These are phyloP conservation scores for Diarsia rubi DNA, from an alignment of 2,888 invertebrate species.

Conservation along the genomic window DNA sequence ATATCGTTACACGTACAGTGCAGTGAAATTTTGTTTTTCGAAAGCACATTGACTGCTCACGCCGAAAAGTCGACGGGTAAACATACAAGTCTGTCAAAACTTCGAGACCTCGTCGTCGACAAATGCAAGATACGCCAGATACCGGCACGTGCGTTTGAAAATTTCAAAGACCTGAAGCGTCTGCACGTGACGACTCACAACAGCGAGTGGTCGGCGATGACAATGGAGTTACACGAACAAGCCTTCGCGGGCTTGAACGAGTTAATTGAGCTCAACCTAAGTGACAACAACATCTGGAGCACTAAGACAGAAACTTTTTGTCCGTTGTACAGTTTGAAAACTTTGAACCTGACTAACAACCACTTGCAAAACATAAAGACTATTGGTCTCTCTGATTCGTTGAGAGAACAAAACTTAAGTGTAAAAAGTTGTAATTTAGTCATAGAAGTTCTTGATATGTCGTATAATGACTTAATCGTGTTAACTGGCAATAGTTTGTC, in stretches of 20 bases:
- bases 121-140: constrained; percentile 95
- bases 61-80: constrained; percentile 86
- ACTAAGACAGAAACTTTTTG: constrained; percentile 94
- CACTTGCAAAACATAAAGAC: constrained; percentile 94
- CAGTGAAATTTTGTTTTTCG: constrained; percentile 94
- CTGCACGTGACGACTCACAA: constrained; percentile 94
- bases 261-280: constrained; percentile 93
- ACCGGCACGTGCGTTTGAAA: constrained; percentile 93
- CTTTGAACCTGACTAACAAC: constrained; percentile 94
- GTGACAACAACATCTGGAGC: constrained; percentile 95
- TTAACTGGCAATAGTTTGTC: constrained; percentile 93
- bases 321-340: constrained; percentile 92
- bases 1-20: constrained; percentile 93
- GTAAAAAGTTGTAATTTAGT: constrained; percentile 93
- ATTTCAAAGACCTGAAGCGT: constrained; percentile 92
- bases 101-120: constrained; percentile 93
- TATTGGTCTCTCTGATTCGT: constrained; percentile 94
- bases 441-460: constrained; percentile 93
- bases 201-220: constrained; percentile 95
- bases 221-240: constrained; percentile 93
- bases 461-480: constrained; percentile 93
- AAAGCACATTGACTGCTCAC: constrained; percentile 92
- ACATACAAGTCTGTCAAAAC: constrained; percentile 91
- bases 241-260: constrained; percentile 93
- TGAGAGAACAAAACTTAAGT: constrained; percentile 89